A percentile compares a stretch with the other conserved stretches of the same genome.
Conservation (phyloP, 2,888 invertebrate species). For the Phaonia tiefii region DNA sequence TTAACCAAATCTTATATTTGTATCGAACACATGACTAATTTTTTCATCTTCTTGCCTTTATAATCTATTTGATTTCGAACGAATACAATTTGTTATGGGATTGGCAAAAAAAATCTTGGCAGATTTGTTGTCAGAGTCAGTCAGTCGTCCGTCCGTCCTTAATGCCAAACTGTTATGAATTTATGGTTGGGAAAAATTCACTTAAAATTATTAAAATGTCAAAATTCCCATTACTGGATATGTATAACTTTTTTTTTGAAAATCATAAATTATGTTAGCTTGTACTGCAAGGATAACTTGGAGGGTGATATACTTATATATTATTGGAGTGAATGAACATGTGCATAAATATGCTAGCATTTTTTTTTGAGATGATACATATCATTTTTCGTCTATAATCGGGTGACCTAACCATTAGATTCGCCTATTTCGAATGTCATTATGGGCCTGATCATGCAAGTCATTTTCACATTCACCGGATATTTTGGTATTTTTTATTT, state of each 20-base stretch:
- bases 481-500: no score
- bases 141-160: slow-evolving; percentile 28
- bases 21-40: slow-evolving; percentile 48
- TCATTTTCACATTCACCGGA: no score
- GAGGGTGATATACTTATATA: no score
- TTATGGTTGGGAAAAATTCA: slow-evolving; percentile 53
- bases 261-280: slow-evolving; percentile 43
- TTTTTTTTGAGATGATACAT: no score
- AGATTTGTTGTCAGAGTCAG: slow-evolving; percentile 42
- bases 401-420: no score
- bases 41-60: slow-evolving; percentile 45
- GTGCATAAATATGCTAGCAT: no score
- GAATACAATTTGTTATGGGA: slow-evolving; percentile 62
- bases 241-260: slow-evolving; percentile 20
- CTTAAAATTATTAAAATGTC: slow-evolving; percentile 67
- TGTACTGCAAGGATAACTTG: background rate
- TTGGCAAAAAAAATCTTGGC: slow-evolving; percentile 50
- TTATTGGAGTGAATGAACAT: no score
- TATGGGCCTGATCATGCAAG: no score
- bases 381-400: no score
- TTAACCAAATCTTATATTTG: slow-evolving; percentile 32
- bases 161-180: slow-evolving; percentile 39
- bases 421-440: no score
- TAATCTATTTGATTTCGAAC: slow-evolving; percentile 60
- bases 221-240: slow-evolving; percentile 21